These are phyloP conservation scores for Bombus balteatus DNA, from an alignment of 1,140 invertebrate genomes.

Conservation along the genomic window DNA sequence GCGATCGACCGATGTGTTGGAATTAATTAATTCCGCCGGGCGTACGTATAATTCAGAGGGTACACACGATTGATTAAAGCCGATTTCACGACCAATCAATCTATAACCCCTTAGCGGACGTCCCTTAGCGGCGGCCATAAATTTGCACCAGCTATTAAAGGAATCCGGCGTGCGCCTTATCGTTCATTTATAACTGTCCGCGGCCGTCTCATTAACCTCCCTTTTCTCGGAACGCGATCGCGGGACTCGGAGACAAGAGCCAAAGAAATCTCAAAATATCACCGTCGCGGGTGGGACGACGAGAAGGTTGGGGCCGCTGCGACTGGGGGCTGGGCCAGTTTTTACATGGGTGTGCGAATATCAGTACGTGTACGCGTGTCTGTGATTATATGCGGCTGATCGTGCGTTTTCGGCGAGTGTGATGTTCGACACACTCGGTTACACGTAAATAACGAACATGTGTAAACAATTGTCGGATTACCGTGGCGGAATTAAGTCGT, in stretches of 20 bases:
- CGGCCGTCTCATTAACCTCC: slow-evolving; percentile 65
- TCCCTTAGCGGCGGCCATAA: slow-evolving; percentile 44
- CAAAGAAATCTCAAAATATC: slow-evolving; percentile 63
- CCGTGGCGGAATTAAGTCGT: background rate
- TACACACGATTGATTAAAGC: slow-evolving; percentile 63
- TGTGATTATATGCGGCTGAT: background rate
- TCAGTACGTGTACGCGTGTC: no score
- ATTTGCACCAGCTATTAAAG: slow-evolving; percentile 66
- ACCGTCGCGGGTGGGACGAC: background rate
- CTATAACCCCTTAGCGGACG: slow-evolving; percentile 46
- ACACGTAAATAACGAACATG: slow-evolving; percentile 23
- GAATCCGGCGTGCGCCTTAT: slow-evolving; percentile 56
- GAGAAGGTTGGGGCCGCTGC: background rate
- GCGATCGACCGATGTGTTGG: slow-evolving; percentile 41
- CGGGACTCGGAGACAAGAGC: slow-evolving; percentile 34
- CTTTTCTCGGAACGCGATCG: slow-evolving; percentile 58
- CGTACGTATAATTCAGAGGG: slow-evolving; percentile 47
- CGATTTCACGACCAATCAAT: slow-evolving; percentile 63
- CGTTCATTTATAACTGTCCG: slow-evolving; percentile 68
- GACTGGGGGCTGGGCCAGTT: background rate
- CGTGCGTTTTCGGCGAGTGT: no score
- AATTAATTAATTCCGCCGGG: slow-evolving; percentile 50
- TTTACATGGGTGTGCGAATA: background rate
- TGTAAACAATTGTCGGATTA: slow-evolving; percentile 17
- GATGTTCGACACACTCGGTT: background rate